These are phyloP conservation scores for Erythrolamprus reginae DNA, from an alignment of 2,113 vertebrate species.

Conservation along the genomic window DNA sequence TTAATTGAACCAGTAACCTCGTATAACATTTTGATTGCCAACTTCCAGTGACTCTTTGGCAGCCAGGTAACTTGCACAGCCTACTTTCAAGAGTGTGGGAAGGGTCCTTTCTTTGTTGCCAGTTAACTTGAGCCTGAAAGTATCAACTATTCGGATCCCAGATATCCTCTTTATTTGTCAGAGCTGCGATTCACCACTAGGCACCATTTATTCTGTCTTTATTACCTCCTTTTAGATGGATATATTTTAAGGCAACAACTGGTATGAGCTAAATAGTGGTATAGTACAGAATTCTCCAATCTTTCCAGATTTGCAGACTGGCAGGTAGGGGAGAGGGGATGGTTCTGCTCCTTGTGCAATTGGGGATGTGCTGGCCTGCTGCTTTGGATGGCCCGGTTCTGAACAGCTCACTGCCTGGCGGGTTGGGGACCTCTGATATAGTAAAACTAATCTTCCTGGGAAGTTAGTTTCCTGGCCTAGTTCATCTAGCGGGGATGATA, in stretches of 20 bases:
- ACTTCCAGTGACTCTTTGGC: not conserved
- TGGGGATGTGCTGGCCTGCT: not conserved
- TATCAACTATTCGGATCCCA: not conserved
- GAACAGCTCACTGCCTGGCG: not conserved
- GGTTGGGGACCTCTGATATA: not conserved
- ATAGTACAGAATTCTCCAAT: not conserved
- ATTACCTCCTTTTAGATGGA: constrained; percentile 9
- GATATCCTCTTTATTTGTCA: not conserved
- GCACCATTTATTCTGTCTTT: not conserved
- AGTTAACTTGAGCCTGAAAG: not conserved
- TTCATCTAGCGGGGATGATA: not conserved
- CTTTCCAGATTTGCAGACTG: not conserved
- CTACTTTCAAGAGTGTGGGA: not conserved
- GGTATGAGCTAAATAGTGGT: not conserved
- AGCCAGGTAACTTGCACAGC: not conserved
- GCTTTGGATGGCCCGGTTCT: not conserved
- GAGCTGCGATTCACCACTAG: not conserved
- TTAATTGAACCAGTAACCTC: not conserved
- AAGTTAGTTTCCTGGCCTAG: not conserved
- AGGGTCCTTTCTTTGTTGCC: not conserved
- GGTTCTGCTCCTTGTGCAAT: not conserved
- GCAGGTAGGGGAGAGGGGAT: not conserved
- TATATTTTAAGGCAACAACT: constrained; percentile 2
- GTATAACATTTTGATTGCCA: not conserved
- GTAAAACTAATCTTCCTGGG: not conserved